phyloP scores from a whole-genome alignment of 30 jellyfish, hydroid and myxozoan genomes.

The Rhopilema esculentum region DNA sequence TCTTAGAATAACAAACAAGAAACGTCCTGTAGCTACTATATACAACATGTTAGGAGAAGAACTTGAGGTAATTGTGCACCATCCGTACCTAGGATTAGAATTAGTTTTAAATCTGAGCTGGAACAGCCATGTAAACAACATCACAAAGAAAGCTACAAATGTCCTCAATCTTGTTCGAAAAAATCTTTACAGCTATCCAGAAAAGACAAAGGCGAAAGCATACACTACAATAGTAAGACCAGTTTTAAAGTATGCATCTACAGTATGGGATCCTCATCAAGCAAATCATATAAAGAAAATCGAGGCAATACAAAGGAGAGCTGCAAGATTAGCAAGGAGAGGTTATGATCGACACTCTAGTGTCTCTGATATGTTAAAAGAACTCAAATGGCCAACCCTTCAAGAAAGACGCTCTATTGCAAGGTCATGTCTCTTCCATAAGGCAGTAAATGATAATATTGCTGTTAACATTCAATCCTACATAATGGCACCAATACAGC shows the following conservation, averaged over 20 bases:
- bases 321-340: slow-evolving; percentile 22
- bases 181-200: too few relatives aligned
- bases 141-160: slow-evolving; percentile 28
- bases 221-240: slow-evolving; percentile 10
- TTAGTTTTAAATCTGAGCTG: slow-evolving; percentile 36
- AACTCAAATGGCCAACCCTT: too few relatives aligned
- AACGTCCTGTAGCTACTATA: slow-evolving; percentile 35
- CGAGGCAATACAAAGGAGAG: slow-evolving; percentile 31
- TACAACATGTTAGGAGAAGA: slow-evolving; percentile 35
- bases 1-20: slow-evolving; percentile 47
- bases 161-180: slow-evolving; percentile 30
- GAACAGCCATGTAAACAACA: slow-evolving; percentile 38
- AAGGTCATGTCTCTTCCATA: too few relatives aligned
- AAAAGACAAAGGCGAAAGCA: background rate
- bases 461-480: too few relatives aligned
- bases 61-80: slow-evolving; percentile 37
- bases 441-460: too few relatives aligned
- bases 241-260: slow-evolving; percentile 28
- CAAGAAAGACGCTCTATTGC: too few relatives aligned
- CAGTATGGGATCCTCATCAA: too few relatives aligned
- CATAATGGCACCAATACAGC: too few relatives aligned
- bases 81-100: slow-evolving; percentile 50
- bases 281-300: slow-evolving; percentile 21
- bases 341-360: too few relatives aligned
- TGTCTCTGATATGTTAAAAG: too few relatives aligned